Evolutionary conservation across 1,140 invertebrate species (phyloP), one percentile per base, ranked within the genome.

Genomic region (Calosoma granatense): DNA sequence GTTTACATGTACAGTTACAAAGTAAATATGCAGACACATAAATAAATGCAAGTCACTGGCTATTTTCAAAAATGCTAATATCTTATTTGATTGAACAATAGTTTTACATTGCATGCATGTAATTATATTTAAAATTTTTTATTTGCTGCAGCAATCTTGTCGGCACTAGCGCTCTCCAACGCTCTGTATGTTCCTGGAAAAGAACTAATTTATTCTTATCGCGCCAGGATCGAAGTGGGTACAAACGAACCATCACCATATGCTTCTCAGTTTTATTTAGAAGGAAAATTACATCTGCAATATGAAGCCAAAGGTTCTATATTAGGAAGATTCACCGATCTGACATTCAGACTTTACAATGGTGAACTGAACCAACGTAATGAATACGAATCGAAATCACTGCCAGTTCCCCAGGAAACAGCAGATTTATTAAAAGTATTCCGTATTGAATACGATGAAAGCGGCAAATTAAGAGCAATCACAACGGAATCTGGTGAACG

Each of bases 171-270:
- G 30, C 54, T 52, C 12, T 56, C 58, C 15, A 60, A 54, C 23
- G 61, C 61, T 9, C 61, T 64, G 39, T 51, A 55, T 26, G 15
- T 68, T 2, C 57, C 59, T 23, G 68, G 62, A 41, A 72, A 72
- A 64, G 66, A 64, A 21, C 23, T 72, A 1, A 57, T 69, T 11
- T 76, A 73, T 61, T 64, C 70, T 30, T 76, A 75, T 55, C 58
- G 63, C 17, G 69, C 66, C 14, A 63, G 67, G 19, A 61, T 71
- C 11, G 69, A 68, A 41, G 62, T 67, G 20, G 74, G 70, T 14
- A 64, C 65, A 17, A 56, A 70, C 17, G 59, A 71, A 3, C 72
- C 74, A 17, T 54, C 52, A n/a, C 22, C 65, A 4, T 72, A 66
- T 52, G 65, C 64, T 3, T 75, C 74, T 0, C 60, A 69, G 22